Evolutionary conservation across 2,113 vertebrate genomes (phyloP), one percentile per base, ranked within the genome.

Genomic region (Gracilinanus agilis): DNA sequence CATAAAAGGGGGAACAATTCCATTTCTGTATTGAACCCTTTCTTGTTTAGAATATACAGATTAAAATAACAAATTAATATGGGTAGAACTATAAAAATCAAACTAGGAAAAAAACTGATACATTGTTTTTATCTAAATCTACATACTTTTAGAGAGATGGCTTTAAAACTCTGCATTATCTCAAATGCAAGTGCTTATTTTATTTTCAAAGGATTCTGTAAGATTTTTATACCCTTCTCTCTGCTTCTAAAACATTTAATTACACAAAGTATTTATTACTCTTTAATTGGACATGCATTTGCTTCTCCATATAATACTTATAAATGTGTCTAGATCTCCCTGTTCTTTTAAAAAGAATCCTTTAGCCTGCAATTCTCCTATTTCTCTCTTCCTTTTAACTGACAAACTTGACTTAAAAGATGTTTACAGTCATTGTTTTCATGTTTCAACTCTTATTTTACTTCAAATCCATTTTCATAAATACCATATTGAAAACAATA

Each of bases 401-500:
- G 6, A 40, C 34, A 83, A 83, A 40, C 67, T 40, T 19, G 0
- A 40, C 7, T 83, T 2, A 75, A 75, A 75, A 75, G 13, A 12
- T 75, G 29, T n/a, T 13, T 13, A 75, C 19, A n/a, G 16, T 75
- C 2, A 12, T 13, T 13, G 10, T 11, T 67, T 29, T 61, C 58
- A 67, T 29, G 12, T 67, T 67, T 67, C n/a, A 40, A 5, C n/a
- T 40, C 67, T 6, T 40, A 83, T 40, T 83, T 75, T 29, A 27
- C 3, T 53, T 44, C 40, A 24, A 44, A 9, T 89, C 23, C 88
- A 89, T 21, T 89, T 4, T 90, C 4, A 27, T 11, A 27, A 1
- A 90, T 53, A 25, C 24, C 44, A 40, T 23, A 9, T 23, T 19
- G 19, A 95, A 94, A n/a, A 58, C 34, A 94, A 19, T 96, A 99